Base-by-base conservation (phyloP, 2,797 vertebrate species). In the Ctenopoma kingsleyae region DNA sequence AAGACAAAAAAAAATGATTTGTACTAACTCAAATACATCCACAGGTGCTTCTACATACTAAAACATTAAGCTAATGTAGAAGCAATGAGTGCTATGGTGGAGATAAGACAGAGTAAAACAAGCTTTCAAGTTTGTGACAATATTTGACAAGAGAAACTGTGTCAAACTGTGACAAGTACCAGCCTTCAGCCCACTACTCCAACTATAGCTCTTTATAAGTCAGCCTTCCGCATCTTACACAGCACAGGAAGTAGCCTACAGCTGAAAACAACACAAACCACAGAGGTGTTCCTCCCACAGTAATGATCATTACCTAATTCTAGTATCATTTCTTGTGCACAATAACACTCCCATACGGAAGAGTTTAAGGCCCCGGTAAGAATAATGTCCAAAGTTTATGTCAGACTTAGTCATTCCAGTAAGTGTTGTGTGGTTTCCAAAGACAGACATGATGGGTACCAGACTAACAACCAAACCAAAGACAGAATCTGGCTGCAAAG, bases 221-320 rank as follows among this genome's bases (percentile, higher is more conserved):
- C 48, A 19, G 20, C n/a, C 69, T 81, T 85, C 74, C 27, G 67
- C 56, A 48, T 59, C 61, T 48, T 9, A 71, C 25, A 50, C 8
- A 66, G 23, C 61, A 87, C 86, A 92, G 89, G 87, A 91, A 90
- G 76, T 47, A 15, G 71, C 47, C 23, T 51, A 75, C 8, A 69
- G 41, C 63, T 38, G 50, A 63, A 66, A 53, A 62, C 17, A 30
- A 65, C 8, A 46, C 59, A 38, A 20, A 47, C 66, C 68, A 32
- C 70, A 67, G 9, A 38, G 19, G 10, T 8, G 2, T 53, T 36
- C 20, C 71, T 32, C 36, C n/a, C 16, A 57, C 41, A 43, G 20
- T 9, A 25, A 53, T 50, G 50, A 55, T 53, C 49, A 59, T 54
- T 58, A 66, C 25, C 17, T 22, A 25, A 49, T 22, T 58, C 9